Base-by-base conservation (phyloP, 2,888 invertebrate species). In the Eupithecia dodoneata region DNA sequence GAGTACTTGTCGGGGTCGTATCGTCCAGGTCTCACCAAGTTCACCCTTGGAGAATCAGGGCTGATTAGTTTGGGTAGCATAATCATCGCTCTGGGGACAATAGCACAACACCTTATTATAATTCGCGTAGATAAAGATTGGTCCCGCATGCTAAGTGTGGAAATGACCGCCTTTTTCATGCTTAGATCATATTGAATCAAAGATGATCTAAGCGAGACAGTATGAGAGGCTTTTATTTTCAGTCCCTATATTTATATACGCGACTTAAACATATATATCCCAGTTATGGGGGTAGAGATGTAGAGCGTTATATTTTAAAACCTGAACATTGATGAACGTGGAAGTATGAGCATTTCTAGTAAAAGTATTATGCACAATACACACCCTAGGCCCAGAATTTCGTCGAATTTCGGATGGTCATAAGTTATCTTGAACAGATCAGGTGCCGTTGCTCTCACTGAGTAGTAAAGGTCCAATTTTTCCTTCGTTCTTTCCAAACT, bases 401-500 rank as follows among this genome's bases (percentile, higher is more conserved):
- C 91, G 0, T 87, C 85, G 71, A 91, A 91, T 49, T 86, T 67
- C 0, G 88, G 81, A 73, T 88, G 85, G 18, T 78, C 88, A 71
- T 88, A 86, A 47, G 85, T 86, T 2, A 90, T 66, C 2, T 72
- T 75, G 74, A 80, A 96, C 78, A 96, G 85, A 81, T 96, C 96
- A 0, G 96, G 96, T 5, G 95, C 90, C 47, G 94, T 88, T 1
- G 93, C 88, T 45, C 94, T 91, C 75, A 96, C 77, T 0, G 96
- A 95, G 84, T 96, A 96, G 83, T 92, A 96, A 71, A 94, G 88
- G 83, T 97, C 97, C 7, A 97, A 79, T 86, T 96, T 97, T 81
- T 96, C 94, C 83, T 97, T 97, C 2, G 96, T 92, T 70, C 95
- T 91, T 85, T 96, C 96, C 84, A 97, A 87, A 81, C 96, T 96